Conservation (phyloP, 1,140 invertebrate genomes). For the Elymnias hypermnestra region DNA sequence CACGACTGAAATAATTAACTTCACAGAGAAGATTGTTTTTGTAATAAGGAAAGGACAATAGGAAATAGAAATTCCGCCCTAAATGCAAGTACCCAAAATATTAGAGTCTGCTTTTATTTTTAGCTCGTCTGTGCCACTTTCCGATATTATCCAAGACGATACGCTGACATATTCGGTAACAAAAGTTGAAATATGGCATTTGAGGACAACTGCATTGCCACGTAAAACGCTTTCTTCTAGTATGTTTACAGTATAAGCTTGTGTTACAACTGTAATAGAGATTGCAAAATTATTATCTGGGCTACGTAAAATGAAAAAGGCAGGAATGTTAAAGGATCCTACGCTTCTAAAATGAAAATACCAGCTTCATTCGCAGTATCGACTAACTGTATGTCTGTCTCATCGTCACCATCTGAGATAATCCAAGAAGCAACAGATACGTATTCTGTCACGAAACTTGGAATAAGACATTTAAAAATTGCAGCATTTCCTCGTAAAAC, state of each 20-base stretch:
- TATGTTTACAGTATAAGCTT: conserved; percentile 90
- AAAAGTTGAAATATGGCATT: conserved; percentile 95
- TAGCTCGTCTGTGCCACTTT: conserved; percentile 75
- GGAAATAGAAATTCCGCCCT: conserved; percentile 9
- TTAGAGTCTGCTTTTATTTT: conserved; percentile 57
- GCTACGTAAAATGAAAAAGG: not conserved
- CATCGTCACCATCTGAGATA: conserved; percentile 79
- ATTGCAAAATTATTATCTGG: conserved; percentile 13
- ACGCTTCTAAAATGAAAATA: conserved; percentile 25
- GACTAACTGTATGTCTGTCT: conserved; percentile 48
- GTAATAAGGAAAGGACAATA: conserved; percentile 16
- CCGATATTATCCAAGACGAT: conserved; percentile 89
- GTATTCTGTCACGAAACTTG: conserved; percentile 93
- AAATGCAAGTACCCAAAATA: conserved; percentile 48
- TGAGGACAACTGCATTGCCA: conserved; percentile 91
- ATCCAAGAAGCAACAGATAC: conserved; percentile 90
- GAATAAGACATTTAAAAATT: conserved; percentile 93
- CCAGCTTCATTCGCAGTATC: conserved; percentile 41
- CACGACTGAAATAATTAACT: conserved; percentile 83
- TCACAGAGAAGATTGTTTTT: not conserved
- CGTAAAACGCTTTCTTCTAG: conserved; percentile 93
- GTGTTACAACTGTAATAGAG: conserved; percentile 87
- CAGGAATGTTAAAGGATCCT: not conserved
- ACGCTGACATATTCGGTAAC: conserved; percentile 92
- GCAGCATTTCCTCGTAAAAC: conserved; percentile 91